Percentiles rank a stretch among this genome's conserved stretches.
These are phyloP conservation scores for Ophonus ardosiacus DNA, from an alignment of 2,888 invertebrate species.

Conservation along the genomic window DNA sequence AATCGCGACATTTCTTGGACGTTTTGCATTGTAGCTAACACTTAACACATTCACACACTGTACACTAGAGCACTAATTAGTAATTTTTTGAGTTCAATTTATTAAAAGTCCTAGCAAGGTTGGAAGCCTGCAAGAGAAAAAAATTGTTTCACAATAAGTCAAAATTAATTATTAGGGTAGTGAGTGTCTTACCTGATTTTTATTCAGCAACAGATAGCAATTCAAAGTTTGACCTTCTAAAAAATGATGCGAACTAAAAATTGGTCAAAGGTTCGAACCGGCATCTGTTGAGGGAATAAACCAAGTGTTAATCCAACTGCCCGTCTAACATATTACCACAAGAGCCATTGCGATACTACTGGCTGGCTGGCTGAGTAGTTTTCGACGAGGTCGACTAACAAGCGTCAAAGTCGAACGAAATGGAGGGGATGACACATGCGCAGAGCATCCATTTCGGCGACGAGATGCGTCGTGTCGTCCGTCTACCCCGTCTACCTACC, in stretches of 20 bases:
- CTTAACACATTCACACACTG: conserved; percentile 31
- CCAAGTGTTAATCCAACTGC: conserved; percentile 20
- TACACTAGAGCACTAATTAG: conserved; percentile 18
- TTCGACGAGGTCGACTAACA: neutral
- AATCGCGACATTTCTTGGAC: conserved; percentile 70
- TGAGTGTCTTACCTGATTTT: conserved; percentile 57
- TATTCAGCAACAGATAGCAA: conserved; percentile 54
- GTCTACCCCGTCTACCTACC: neutral
- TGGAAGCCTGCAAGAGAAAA: conserved; percentile 51
- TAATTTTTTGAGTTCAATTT: conserved; percentile 52
- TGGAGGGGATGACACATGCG: conserved; percentile 15
- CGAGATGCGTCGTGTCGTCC: neutral
- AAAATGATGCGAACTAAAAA: conserved; percentile 48
- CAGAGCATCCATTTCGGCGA: neutral
- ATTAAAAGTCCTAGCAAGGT: conserved; percentile 47
- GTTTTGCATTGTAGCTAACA: conserved; percentile 70
- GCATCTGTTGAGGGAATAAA: conserved; percentile 49
- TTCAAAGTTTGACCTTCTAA: conserved; percentile 50
- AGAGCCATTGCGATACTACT: conserved; percentile 61
- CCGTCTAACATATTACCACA: conserved; percentile 44
- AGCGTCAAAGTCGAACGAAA: neutral
- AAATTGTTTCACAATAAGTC: conserved; percentile 30
- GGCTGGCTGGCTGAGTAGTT: neutral
- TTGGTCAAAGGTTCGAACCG: conserved; percentile 48
- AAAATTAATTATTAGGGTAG: neutral